These are phyloP conservation scores for Glaucopsyche alexis DNA, from an alignment of 2,888 invertebrate species.

Conservation along the genomic window DNA sequence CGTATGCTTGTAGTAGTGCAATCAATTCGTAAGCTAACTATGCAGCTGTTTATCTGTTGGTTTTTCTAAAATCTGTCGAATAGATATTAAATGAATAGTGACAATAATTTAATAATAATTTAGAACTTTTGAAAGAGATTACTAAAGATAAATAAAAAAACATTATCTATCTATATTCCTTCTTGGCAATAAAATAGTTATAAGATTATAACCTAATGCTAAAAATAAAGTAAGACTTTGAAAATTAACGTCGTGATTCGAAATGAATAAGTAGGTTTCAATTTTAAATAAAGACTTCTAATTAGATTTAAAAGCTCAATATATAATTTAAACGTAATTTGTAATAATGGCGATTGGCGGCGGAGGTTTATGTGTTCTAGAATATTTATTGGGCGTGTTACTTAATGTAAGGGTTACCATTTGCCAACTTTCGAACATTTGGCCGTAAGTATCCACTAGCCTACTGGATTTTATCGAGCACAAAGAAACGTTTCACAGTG, in stretches of 20 bases:
- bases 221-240: not conserved
- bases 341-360: not conserved
- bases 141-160: not conserved
- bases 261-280: not conserved
- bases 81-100: too few relatives aligned
- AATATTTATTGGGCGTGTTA: not conserved
- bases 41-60: too few relatives aligned
- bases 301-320: not conserved
- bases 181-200: too few relatives aligned
- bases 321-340: constrained; percentile 4
- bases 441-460: not conserved
- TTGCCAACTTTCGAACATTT: not conserved
- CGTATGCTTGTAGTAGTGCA: too few relatives aligned
- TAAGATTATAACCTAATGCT: too few relatives aligned
- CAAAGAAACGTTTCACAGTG: too few relatives aligned
- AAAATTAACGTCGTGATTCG: not conserved
- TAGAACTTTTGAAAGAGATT: not conserved
- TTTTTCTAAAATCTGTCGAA: too few relatives aligned
- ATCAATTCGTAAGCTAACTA: too few relatives aligned
- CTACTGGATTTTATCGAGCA: not conserved
- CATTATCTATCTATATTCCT: not conserved
- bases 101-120: not conserved
- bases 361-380: not conserved
- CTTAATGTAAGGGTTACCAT: not conserved
- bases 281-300: not conserved